Conservation (phyloP, 2,113 vertebrate species). For the Scomber scombrus region DNA sequence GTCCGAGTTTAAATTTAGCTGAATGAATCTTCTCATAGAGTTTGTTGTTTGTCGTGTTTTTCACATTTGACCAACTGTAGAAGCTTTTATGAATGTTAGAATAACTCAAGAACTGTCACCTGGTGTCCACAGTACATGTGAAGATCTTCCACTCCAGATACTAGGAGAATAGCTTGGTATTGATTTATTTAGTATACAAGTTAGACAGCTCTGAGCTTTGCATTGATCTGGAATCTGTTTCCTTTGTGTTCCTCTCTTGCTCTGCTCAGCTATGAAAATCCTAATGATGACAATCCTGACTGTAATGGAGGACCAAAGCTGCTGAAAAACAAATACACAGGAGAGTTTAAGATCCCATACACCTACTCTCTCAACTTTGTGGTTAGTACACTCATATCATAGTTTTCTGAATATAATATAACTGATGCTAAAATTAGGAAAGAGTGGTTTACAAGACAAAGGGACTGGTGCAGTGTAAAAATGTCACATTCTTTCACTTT, state of each 20-base stretch:
- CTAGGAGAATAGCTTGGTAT: neutral
- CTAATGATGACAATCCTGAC: slow-evolving; percentile 86
- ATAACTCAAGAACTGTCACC: neutral
- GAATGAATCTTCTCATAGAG: too few species aligned
- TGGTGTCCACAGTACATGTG: neutral
- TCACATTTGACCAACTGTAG: neutral
- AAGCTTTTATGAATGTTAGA: neutral
- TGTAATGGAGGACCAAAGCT: slow-evolving; percentile 91
- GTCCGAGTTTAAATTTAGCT: neutral
- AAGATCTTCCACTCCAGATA: neutral
- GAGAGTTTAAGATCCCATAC: slow-evolving; percentile 88
- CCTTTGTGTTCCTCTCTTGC: neutral
- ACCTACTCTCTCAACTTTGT: slow-evolving; percentile 91
- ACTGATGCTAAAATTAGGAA: too few species aligned
- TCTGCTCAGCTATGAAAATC: slow-evolving; percentile 88
- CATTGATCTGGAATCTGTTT: neutral
- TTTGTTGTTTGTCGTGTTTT: neutral
- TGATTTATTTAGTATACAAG: neutral
- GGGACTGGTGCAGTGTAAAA: too few species aligned
- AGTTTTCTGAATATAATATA: neutral
- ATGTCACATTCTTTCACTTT: too few species aligned
- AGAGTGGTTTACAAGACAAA: too few species aligned
- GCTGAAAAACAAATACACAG: slow-evolving; percentile 88
- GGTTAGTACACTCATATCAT: slow-evolving; percentile 76
- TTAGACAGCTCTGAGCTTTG: neutral